Conservation (phyloP, 2,113 vertebrate species). For the Albula glossodonta region DNA sequence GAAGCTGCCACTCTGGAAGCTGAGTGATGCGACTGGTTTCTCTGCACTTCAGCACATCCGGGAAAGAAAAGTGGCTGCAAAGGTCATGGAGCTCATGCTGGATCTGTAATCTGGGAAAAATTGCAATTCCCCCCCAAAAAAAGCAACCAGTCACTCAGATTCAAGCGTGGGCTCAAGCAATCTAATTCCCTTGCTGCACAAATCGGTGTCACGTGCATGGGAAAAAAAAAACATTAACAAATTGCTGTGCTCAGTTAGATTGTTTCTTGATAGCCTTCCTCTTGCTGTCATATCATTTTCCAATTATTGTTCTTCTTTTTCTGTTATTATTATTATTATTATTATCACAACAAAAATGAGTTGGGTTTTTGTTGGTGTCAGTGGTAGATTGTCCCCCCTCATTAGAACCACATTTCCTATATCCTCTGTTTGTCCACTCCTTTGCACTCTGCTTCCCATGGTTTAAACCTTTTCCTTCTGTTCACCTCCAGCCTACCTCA, state of each 20-base stretch:
- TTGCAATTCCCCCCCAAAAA: not conserved
- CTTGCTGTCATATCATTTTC: not conserved
- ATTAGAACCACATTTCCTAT: not conserved
- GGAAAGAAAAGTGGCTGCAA: not conserved
- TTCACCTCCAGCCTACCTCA: no score
- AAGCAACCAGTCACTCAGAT: not conserved
- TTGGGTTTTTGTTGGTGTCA: conserved; percentile 17
- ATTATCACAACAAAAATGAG: not conserved
- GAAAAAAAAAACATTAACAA: not conserved
- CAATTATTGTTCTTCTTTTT: not conserved
- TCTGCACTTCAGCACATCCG: not conserved
- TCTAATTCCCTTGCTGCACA: not conserved
- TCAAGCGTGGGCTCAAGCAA: not conserved
- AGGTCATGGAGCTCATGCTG: not conserved
- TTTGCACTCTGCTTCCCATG: not conserved
- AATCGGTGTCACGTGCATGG: not conserved
- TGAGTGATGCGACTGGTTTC: not conserved
- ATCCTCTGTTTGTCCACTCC: not conserved
- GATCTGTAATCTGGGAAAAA: not conserved
- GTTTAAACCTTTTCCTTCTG: not conserved
- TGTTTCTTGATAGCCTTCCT: not conserved
- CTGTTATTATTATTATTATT: not conserved
- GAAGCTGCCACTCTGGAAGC: not conserved
- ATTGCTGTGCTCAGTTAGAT: not conserved
- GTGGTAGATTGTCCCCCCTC: not conserved